These are phyloP conservation scores for Parascotia fuliginaria DNA, from an alignment of 2,888 invertebrate species.

Conservation along the genomic window DNA sequence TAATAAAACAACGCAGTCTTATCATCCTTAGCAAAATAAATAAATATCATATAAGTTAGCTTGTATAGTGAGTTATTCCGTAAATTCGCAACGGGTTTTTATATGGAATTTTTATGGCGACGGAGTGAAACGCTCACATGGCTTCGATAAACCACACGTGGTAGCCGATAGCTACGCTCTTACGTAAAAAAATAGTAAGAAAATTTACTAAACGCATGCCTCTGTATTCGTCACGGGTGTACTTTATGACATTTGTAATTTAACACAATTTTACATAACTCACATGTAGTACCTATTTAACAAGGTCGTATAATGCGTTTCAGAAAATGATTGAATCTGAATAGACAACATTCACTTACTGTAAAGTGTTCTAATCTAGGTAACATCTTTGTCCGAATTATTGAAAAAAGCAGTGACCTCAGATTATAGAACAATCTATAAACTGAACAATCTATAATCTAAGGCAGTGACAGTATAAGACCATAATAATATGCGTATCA, in stretches of 20 bases:
- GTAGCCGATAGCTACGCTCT: constrained; percentile 48
- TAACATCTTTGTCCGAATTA: too few species aligned
- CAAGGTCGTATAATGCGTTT: neutral
- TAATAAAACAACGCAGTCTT: neutral
- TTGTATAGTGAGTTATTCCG: constrained; percentile 18
- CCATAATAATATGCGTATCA: too few species aligned
- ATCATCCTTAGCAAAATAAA: neutral
- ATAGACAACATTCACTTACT: neutral
- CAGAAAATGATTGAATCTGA: neutral
- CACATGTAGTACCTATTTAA: neutral
- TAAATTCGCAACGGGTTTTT: constrained; percentile 49
- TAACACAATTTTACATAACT: constrained; percentile 5
- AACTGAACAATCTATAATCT: too few species aligned
- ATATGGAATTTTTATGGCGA: constrained; percentile 63
- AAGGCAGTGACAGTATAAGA: too few species aligned
- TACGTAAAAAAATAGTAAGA: constrained; percentile 47
- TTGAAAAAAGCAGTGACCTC: too few species aligned
- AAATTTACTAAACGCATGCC: constrained; percentile 35
- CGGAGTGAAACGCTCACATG: constrained; percentile 73
- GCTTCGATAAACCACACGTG: constrained; percentile 73
- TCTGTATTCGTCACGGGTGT: constrained; percentile 33
- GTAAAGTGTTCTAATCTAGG: too few species aligned
- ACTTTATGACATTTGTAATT: constrained; percentile 11
- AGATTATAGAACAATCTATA: too few species aligned
- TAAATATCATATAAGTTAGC: neutral